phyloP scores from a whole-genome alignment of 1,140 invertebrate genomes.

The Lerema accius region DNA sequence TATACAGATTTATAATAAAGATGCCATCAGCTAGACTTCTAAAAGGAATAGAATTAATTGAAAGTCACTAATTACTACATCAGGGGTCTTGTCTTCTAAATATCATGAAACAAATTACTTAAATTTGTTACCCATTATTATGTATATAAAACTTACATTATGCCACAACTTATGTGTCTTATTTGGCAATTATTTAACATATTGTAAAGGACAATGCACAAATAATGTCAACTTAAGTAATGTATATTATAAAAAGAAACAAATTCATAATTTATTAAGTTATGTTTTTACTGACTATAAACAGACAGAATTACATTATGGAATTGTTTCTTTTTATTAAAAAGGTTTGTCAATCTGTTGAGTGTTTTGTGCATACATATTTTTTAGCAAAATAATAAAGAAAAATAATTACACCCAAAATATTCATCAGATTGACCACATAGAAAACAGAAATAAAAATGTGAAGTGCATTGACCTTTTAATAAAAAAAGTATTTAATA shows the following conservation, averaged over 20 bases:
- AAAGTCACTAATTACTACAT: conserved; percentile 12
- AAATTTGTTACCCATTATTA: conserved; percentile 19
- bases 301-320: background rate
- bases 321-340: background rate
- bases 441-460: no score
- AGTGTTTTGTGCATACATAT: no score
- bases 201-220: background rate
- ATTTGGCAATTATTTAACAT: conserved; percentile 13
- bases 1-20: background rate
- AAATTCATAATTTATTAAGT: background rate
- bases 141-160: conserved; percentile 10
- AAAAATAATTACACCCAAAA: no score
- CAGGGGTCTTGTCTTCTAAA: conserved; percentile 6
- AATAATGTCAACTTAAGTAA: no score
- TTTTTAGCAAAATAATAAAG: no score
- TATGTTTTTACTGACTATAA: background rate
- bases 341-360: no score
- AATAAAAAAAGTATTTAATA: conserved; percentile 27
- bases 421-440: no score
- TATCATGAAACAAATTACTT: conserved; percentile 16
- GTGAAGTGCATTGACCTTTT: background rate
- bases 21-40: conserved; percentile 8
- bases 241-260: no score
- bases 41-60: background rate
- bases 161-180: conserved; percentile 4